Evolutionary conservation across 2,888 invertebrate species (phyloP).

Genomic region (Stenichneumon culpator): DNA sequence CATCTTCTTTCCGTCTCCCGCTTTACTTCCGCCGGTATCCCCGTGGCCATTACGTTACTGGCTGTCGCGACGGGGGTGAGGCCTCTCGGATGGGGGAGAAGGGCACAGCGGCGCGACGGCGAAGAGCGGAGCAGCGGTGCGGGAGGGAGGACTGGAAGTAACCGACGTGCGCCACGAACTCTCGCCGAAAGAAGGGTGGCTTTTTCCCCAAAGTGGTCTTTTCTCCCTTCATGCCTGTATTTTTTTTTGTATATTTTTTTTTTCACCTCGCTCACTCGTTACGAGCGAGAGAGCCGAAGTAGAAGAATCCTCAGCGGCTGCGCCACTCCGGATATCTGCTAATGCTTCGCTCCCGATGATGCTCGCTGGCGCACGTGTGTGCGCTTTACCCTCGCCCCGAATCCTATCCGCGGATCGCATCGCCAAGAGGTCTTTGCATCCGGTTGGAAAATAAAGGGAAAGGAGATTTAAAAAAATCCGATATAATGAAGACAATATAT

Average conservation of each 20-base stretch:
- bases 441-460: slow-evolving; percentile 14
- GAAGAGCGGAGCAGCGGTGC: background rate
- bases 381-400: slow-evolving; percentile 6
- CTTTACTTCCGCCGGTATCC: background rate
- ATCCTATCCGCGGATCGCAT: slow-evolving; percentile 34
- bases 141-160: slow-evolving; percentile 24
- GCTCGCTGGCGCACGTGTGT: slow-evolving; percentile 21
- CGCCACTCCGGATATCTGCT: slow-evolving; percentile 36
- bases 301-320: slow-evolving; percentile 27
- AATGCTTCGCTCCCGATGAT: slow-evolving; percentile 20
- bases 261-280: slow-evolving; percentile 39
- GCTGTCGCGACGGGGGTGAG: slow-evolving; percentile 24
- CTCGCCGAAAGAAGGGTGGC: slow-evolving; percentile 60
- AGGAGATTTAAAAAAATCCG: background rate
- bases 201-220: slow-evolving; percentile 60
- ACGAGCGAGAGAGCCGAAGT: slow-evolving; percentile 4
- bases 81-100: slow-evolving; percentile 23
- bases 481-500: slow-evolving; percentile 41
- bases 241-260: slow-evolving; percentile 33
- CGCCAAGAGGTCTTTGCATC: slow-evolving; percentile 30
- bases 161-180: slow-evolving; percentile 65
- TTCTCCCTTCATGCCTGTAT: background rate
- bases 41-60: slow-evolving; percentile 3
- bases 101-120: background rate
- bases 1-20: slow-evolving; percentile 24